Conservation (phyloP, 2,797 vertebrate genomes). For the Myotis myotis region DNA sequence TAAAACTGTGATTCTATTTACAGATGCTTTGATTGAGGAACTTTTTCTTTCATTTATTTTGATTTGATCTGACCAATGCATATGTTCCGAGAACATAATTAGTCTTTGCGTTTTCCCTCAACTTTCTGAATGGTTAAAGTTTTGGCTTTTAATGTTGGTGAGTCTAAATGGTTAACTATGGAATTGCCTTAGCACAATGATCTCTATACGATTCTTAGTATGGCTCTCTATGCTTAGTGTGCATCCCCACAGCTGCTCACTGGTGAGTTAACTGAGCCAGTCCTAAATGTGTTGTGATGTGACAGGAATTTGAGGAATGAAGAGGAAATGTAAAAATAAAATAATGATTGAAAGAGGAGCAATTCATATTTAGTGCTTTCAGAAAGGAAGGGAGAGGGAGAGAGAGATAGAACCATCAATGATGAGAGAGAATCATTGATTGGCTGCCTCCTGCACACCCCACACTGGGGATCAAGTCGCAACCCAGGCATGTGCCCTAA, state of each 20-base stretch:
- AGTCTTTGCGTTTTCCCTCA: background rate
- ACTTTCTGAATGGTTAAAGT: background rate
- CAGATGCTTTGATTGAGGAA: background rate
- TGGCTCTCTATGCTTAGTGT: background rate
- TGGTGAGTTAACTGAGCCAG: background rate
- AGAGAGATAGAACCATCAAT: too few relatives aligned
- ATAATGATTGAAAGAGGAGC: background rate
- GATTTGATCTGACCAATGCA: background rate
- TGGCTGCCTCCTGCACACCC: too few relatives aligned
- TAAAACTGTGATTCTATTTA: background rate
- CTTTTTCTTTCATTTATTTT: background rate
- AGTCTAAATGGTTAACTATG: background rate
- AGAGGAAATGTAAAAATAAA: constrained; percentile 19
- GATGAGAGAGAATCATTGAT: too few relatives aligned
- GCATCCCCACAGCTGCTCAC: background rate
- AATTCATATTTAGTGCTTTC: too few relatives aligned
- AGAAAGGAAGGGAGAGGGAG: too few relatives aligned
- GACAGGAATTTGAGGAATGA: background rate
- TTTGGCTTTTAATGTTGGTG: background rate
- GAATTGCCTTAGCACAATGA: background rate
- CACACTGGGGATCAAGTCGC: too few relatives aligned
- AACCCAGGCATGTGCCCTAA: too few relatives aligned
- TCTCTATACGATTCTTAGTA: background rate
- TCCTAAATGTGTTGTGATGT: background rate
- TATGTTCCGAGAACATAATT: background rate